phyloP scores from a whole-genome alignment of 2,888 invertebrate genomes.

The Agrochola macilenta region DNA sequence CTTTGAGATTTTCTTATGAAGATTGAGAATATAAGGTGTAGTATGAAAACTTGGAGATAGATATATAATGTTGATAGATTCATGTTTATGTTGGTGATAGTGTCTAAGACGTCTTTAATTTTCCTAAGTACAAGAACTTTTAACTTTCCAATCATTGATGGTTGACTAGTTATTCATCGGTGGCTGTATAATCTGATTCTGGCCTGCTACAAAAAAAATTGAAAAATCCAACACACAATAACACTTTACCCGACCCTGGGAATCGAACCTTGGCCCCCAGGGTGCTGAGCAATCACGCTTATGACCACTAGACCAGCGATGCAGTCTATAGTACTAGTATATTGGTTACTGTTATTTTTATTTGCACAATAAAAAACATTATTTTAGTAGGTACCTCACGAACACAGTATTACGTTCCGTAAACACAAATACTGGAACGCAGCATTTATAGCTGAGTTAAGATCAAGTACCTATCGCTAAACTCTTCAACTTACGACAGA shows the following conservation, averaged over 20 bases:
- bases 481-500: constrained; percentile 33
- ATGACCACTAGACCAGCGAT: too few species aligned
- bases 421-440: background rate
- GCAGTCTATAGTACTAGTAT: background rate
- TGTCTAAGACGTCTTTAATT: background rate
- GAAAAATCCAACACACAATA: background rate
- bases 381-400: constrained; percentile 24
- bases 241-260: too few species aligned
- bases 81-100: background rate
- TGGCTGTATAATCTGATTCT: background rate
- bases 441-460: constrained; percentile 30
- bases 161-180: background rate
- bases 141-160: background rate
- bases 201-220: background rate
- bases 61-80: too few species aligned
- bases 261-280: background rate
- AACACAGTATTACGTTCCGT: constrained; percentile 13
- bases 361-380: background rate
- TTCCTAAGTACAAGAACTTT: too few species aligned
- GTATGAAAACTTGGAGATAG: background rate
- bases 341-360: background rate
- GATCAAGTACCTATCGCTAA: constrained; percentile 41
- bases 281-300: too few species aligned
- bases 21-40: background rate
- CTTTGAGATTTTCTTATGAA: constrained; percentile 11